Base-by-base conservation (phyloP, 2,797 vertebrate genomes). In the Pseudochromis fuscus region DNA sequence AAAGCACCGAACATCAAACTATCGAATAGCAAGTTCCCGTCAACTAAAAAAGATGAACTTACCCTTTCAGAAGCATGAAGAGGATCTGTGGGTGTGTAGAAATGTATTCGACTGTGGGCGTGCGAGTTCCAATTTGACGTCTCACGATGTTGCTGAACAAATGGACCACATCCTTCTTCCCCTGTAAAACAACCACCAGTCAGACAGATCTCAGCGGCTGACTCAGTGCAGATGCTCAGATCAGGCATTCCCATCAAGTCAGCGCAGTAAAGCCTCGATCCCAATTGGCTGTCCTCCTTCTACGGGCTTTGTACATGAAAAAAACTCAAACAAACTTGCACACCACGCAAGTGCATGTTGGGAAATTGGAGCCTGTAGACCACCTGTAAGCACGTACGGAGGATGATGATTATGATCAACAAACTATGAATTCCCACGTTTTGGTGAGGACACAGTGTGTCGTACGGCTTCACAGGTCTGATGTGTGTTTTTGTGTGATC, bases 21-120 rank as follows among this genome's bases (percentile, higher is more conserved):
- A 53, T 55, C 23, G 60, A 38, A 63, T 16, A 19, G 12, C 6
- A 7, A 46, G 33, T 62, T 72, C 51, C 55, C 67, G 74, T 51
- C 15, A 27, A 63, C 37, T 63, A 59, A 68, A n/a, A 74, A 75
- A 72, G 15, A 35, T 48, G 23, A 77, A 86, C 92, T 88, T 81
- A 95, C 95, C 95, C 95, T 91, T 95, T 95, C 75, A 95, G 89
- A 84, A 95, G 93, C 93, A 95, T 95, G 87, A 95, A 95, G 85
- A 95, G 94, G 82, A 95, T 95, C 88, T 95, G 84, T 49, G 93
- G 87, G 86, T 95, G 94, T 23, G 95, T 92, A 38, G 94, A 95
- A 82, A 95, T 95, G 88, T 95, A 95, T 87, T 95, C 95, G 40
- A 95, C 94, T 0, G 95, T 95, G 57, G 94, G 94, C 7, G 93